Evolutionary conservation across 2,888 invertebrate species (phyloP).

Genomic region (Lymantria dispar): DNA sequence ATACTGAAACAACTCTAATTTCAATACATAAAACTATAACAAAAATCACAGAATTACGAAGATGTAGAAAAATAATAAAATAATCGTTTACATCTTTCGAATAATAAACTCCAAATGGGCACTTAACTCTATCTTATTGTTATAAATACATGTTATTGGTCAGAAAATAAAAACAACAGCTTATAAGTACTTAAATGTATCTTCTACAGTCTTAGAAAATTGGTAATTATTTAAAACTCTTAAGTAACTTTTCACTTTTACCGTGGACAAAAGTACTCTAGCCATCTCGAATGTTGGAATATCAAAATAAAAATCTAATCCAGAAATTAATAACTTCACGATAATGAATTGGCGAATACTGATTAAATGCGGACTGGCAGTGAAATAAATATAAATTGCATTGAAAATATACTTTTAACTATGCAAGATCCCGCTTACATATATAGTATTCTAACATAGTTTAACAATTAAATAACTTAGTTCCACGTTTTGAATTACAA

Average conservation of each 20-base stretch:
- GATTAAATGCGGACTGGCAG: conserved; percentile 71
- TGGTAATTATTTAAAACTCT: conserved; percentile 36
- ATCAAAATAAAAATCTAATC: conserved; percentile 22
- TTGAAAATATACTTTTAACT: conserved; percentile 45
- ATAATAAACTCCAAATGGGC: conserved; percentile 63
- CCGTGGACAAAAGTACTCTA: conserved; percentile 35
- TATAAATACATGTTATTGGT: conserved; percentile 70
- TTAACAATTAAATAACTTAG: conserved; percentile 33
- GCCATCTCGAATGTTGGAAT: conserved; percentile 24
- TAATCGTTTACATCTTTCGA: conserved; percentile 57
- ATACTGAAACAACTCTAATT: conserved; percentile 69
- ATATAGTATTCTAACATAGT: conserved; percentile 25
- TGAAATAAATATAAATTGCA: conserved; percentile 48
- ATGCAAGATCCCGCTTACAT: conserved; percentile 68
- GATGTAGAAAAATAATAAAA: conserved; percentile 65
- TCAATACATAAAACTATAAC: conserved; percentile 68
- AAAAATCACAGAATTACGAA: conserved; percentile 78
- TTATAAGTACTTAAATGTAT: conserved; percentile 60
- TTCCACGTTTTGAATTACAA: conserved; percentile 39
- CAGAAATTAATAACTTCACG: conserved; percentile 25
- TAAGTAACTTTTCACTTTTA: conserved; percentile 35
- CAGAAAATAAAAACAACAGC: conserved; percentile 72
- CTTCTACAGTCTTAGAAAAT: conserved; percentile 65
- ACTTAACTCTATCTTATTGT: conserved; percentile 68
- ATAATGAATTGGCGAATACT: conserved; percentile 34